These are phyloP conservation scores for Tinamus guttatus DNA, from an alignment of 2,113 vertebrate genomes.

Conservation along the genomic window DNA sequence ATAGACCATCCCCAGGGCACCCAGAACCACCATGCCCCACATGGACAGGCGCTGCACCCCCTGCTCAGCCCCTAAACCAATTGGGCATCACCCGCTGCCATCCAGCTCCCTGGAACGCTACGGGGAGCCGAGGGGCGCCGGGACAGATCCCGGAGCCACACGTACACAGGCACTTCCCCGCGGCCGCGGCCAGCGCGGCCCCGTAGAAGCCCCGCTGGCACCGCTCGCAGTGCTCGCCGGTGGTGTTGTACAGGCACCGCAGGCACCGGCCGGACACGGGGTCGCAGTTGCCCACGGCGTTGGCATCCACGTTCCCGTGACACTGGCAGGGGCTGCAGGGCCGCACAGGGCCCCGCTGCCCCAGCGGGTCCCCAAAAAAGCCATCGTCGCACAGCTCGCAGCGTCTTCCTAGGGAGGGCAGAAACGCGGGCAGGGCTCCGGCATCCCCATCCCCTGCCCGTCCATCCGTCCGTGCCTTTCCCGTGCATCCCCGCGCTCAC, in stretches of 20 bases:
- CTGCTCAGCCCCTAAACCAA: neutral
- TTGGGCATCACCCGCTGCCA: no score
- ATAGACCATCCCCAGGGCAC: neutral
- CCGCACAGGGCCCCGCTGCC: slow-evolving; percentile 71
- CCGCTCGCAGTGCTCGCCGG: slow-evolving; percentile 82
- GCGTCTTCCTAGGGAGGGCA: slow-evolving; percentile 77
- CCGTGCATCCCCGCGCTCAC: slow-evolving; percentile 62
- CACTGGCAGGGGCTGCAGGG: slow-evolving; percentile 87
- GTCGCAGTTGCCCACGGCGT: slow-evolving; percentile 89
- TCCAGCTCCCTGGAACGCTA: no score
- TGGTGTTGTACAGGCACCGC: slow-evolving; percentile 87
- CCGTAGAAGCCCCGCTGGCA: slow-evolving; percentile 87
- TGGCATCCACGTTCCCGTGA: slow-evolving; percentile 86
- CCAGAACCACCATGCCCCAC: neutral
- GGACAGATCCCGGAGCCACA: neutral
- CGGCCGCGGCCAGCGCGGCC: slow-evolving; percentile 63
- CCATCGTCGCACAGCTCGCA: slow-evolving; percentile 93
- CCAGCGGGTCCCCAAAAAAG: slow-evolving; percentile 90
- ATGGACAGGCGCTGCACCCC: neutral
- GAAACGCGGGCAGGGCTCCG: neutral
- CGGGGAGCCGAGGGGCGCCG: neutral
- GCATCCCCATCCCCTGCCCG: rapidly evolving
- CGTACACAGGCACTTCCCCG: slow-evolving; percentile 85
- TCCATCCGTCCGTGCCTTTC: no score
- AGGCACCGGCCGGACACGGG: slow-evolving; percentile 85